Conservation (phyloP, 2,797 vertebrate genomes). For the Sebastolobus altivelis region DNA sequence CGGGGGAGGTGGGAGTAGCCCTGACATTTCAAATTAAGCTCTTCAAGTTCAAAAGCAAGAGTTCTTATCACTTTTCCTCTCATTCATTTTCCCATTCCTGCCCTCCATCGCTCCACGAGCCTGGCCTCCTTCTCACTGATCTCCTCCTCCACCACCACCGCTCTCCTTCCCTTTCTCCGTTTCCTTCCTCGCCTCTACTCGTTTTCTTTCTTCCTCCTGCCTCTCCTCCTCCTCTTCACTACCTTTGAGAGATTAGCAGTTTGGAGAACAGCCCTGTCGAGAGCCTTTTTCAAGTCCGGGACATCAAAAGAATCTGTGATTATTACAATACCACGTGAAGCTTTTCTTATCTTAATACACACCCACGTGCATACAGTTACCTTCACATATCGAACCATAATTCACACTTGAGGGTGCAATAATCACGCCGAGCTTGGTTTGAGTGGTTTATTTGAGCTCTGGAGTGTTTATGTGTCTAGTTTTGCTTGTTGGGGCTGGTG, state of each 20-base stretch:
- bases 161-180: slow-evolving; percentile 26
- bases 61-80: slow-evolving; percentile 78
- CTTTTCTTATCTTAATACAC: slow-evolving; percentile 62
- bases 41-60: slow-evolving; percentile 83
- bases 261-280: slow-evolving; percentile 75
- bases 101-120: slow-evolving; percentile 56
- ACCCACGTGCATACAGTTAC: slow-evolving; percentile 49
- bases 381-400: slow-evolving; percentile 44
- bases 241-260: slow-evolving; percentile 81
- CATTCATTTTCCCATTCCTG: slow-evolving; percentile 75
- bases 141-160: slow-evolving; percentile 41
- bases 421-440: slow-evolving; percentile 25
- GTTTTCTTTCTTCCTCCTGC: slow-evolving; percentile 47
- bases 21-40: slow-evolving; percentile 84
- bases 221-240: slow-evolving; percentile 61
- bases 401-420: slow-evolving; percentile 36
- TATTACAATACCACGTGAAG: slow-evolving; percentile 71
- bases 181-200: slow-evolving; percentile 48
- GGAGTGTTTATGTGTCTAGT: slow-evolving; percentile 18
- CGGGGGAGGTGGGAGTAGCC: slow-evolving; percentile 37
- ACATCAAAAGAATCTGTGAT: slow-evolving; percentile 79
- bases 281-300: slow-evolving; percentile 67
- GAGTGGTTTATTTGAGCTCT: slow-evolving; percentile 28
- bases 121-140: slow-evolving; percentile 68
- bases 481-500: not conserved